Conservation (phyloP, 2,888 invertebrate species). For the Alsophila aescularia region DNA sequence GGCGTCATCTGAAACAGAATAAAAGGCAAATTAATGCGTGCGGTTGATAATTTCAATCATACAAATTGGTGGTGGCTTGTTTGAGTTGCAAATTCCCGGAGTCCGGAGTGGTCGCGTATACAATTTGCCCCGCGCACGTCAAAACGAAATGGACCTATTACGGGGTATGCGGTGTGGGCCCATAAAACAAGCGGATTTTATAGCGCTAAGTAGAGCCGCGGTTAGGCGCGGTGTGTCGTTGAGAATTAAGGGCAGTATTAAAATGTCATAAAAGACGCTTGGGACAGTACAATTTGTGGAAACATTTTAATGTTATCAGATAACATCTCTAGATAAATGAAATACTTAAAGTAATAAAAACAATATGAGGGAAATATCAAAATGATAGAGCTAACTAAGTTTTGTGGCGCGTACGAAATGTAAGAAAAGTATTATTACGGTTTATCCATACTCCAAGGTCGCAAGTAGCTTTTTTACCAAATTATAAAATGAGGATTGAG, state of each 20-base stretch:
- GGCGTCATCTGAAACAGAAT: conserved; percentile 69
- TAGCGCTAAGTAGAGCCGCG: conserved; percentile 18
- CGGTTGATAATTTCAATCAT: conserved; percentile 53
- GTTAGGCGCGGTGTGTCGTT: conserved; percentile 15
- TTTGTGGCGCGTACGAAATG: no score
- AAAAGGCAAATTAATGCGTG: conserved; percentile 42
- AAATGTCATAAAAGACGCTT: conserved; percentile 1
- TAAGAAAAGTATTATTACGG: no score
- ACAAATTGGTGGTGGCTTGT: conserved; percentile 52
- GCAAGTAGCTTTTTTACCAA: no score
- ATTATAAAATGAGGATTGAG: no score
- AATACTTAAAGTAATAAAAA: neutral
- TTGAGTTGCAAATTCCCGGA: conserved; percentile 58
- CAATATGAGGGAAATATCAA: no score
- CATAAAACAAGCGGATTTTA: conserved; percentile 30
- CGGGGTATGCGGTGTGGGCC: conserved; percentile 24
- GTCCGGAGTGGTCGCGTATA: conserved; percentile 35
- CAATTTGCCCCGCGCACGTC: conserved; percentile 44
- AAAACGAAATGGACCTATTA: conserved; percentile 42
- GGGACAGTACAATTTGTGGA: neutral
- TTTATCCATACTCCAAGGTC: no score
- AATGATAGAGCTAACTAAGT: no score
- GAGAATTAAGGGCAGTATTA: conserved; percentile 13
- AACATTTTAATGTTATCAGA: neutral
- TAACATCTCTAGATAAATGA: neutral